Evolutionary conservation across 1,140 invertebrate genomes (phyloP), one percentile per base, ranked within the genome.

Genomic region (Bursaphelenchus mucronatus): DNA sequence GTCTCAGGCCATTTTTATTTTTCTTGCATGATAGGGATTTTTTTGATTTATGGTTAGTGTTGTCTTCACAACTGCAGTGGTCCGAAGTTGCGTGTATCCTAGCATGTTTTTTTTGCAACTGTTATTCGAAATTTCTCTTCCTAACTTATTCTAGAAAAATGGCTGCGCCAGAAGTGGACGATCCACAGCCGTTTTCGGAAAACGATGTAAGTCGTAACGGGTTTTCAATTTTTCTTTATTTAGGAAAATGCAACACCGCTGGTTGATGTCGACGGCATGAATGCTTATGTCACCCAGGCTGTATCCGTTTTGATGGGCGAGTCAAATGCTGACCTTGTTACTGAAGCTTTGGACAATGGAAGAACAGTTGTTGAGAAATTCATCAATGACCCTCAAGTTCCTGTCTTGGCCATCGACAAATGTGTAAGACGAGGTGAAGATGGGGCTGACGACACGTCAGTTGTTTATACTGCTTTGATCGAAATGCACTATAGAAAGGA

Each of bases 381-480:
- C 52, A 71, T 71, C 19, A 17, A 2, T 15, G 66, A 67, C 41
- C 58, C 57, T 13, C 66, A 67, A 61, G 11, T 44, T 47, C 40
- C 66, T 5, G 44, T 67, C 19, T 71, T 67, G 63, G 66, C 46
- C 13, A 49, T 67, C 3, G 45, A 67, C 39, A 19, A 43, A 8
- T 44, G 39, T 21, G 40, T 19, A 21, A 15, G 40, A 41, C 5
- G 47, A 39, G 46, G 59, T 61, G 64, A 66, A 17, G 43, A 45
- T 15, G 66, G 30, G 40, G 13, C 45, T 40, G 64, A 66, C 53
- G 65, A 66, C 17, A 17, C 19, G 1, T 17, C 64, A 0, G 40
- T 66, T 41, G 19, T n/a, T 13, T 67, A 67, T 41, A 67, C 66
- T 19, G 66, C 68, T 2, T 15, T 40, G 21, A 71, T 49, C 15